These are phyloP conservation scores for Orchestes rusci DNA, from an alignment of 2,888 invertebrate species.

Conservation along the genomic window DNA sequence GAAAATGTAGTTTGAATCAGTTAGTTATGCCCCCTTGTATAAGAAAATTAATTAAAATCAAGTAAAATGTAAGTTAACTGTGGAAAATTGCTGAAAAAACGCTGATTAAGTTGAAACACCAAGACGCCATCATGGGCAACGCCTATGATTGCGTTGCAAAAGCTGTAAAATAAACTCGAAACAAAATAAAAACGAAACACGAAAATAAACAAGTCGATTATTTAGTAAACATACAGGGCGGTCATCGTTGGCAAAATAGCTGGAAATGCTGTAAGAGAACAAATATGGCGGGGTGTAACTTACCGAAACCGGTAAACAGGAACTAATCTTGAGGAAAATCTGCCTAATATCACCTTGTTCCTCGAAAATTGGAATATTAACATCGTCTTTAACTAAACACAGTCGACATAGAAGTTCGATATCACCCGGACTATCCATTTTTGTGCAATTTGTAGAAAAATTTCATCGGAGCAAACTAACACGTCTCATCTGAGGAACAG, in stretches of 20 bases:
- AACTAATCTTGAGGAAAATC: constrained; percentile 61
- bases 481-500: constrained; percentile 23
- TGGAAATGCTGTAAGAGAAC: constrained; percentile 28
- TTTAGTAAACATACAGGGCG: constrained; percentile 23
- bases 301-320: constrained; percentile 71
- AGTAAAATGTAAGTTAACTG: too few species aligned
- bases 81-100: too few species aligned
- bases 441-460: constrained; percentile 30
- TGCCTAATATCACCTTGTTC: constrained; percentile 55
- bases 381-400: constrained; percentile 46
- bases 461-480: constrained; percentile 33
- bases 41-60: too few species aligned
- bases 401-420: constrained; percentile 43
- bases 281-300: constrained; percentile 39
- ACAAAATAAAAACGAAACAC: too few species aligned
- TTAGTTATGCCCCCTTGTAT: too few species aligned
- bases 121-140: constrained; percentile 11
- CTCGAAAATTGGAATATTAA: constrained; percentile 63
- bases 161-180: too few species aligned
- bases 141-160: too few species aligned
- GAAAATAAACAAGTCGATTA: too few species aligned
- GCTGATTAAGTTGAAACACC: too few species aligned
- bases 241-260: constrained; percentile 21
- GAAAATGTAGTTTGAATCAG: too few species aligned
- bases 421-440: constrained; percentile 41